Percentiles rank a stretch among this genome's conserved stretches.
Evolutionary conservation across 1,140 invertebrate species (phyloP).

Genomic region (Ectropis grisescens): DNA sequence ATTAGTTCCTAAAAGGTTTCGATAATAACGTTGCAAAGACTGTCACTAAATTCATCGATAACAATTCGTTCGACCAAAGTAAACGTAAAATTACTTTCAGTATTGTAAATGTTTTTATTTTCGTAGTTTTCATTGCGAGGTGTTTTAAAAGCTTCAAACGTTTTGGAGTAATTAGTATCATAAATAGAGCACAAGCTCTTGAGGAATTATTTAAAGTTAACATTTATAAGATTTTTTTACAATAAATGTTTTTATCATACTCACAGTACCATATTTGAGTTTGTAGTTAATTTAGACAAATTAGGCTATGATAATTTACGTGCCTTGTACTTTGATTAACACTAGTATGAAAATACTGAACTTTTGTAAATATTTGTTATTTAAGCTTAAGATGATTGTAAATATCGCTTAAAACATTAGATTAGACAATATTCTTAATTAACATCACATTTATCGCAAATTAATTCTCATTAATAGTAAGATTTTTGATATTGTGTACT

Average conservation of each 20-base stretch:
- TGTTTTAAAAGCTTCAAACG: too few species aligned
- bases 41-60: too few species aligned
- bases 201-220: background rate
- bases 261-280: background rate
- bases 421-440: too few species aligned
- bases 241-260: background rate
- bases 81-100: too few species aligned
- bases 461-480: background rate
- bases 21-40: too few species aligned
- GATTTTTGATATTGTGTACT: background rate
- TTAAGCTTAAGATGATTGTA: background rate
- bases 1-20: too few species aligned
- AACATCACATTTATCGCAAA: conserved; percentile 14
- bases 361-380: background rate
- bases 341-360: conserved; percentile 8
- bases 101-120: background rate
- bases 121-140: too few species aligned
- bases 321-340: conserved; percentile 12
- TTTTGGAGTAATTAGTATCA: too few species aligned
- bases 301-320: background rate
- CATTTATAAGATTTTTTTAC: background rate
- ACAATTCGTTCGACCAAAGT: too few species aligned
- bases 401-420: too few species aligned
- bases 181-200: too few species aligned
- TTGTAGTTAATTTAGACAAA: background rate